These are phyloP conservation scores for Cantharis rustica DNA, from an alignment of 2,888 invertebrate genomes.

Conservation along the genomic window DNA sequence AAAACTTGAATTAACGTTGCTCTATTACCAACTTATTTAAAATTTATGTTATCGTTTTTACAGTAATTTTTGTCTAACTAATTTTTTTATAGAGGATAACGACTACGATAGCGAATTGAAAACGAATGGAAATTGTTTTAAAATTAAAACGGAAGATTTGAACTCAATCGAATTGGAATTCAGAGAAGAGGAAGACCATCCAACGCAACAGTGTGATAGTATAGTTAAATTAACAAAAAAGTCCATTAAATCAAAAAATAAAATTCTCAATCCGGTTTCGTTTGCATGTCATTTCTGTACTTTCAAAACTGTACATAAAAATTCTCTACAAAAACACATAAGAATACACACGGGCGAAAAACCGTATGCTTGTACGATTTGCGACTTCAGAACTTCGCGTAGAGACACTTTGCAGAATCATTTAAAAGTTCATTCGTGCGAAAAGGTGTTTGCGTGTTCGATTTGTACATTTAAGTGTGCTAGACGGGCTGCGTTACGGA, in stretches of 20 bases:
- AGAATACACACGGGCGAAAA: neutral
- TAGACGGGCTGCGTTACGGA: neutral
- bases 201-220: neutral
- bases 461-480: neutral
- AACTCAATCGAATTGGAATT: neutral
- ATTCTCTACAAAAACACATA: neutral
- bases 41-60: too few relatives aligned
- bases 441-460: neutral
- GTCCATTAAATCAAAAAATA: neutral
- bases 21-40: too few relatives aligned
- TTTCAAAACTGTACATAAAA: neutral
- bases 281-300: neutral
- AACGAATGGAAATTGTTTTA: neutral
- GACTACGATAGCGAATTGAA: neutral
- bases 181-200: neutral
- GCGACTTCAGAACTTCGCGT: neutral
- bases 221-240: neutral
- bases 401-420: neutral
- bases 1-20: too few relatives aligned
- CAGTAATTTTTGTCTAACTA: neutral
- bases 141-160: neutral
- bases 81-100: neutral
- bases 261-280: neutral
- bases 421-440: neutral
- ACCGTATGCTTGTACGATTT: neutral